Evolutionary conservation across 2,113 vertebrate species (phyloP), one percentile per base, ranked within the genome.

Genomic region (Apodemus speciosus): DNA sequence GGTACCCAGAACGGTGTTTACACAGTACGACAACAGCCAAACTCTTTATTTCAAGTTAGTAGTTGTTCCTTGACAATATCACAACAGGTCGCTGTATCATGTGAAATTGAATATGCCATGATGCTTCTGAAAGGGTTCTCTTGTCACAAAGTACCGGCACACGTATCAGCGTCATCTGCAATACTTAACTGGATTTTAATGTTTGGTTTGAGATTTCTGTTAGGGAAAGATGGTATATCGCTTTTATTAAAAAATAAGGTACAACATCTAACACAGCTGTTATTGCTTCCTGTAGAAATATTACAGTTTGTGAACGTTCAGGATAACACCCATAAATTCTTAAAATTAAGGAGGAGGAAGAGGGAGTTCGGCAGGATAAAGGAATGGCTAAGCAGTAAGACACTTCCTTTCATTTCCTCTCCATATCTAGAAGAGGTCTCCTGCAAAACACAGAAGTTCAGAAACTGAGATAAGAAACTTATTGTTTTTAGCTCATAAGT

Each of bases 181-280:
- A 96, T 77, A 91, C 69, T 96, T 96, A 96, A 95, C 91, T 91
- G n/a, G 76, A 87, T 97, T 94, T 96, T 95, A 97, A 96, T 94
- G 95, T 95, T 20, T 62, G 30, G 20, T 80, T 93, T 91, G 93
- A 94, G 58, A 95, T 94, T 90, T 94, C 86, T 96, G 83, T 91
- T 92, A 94, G 43, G 69, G 16, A 94, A 69, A 96, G 89, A 96
- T 94, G 46, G 64, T 87, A 72, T 94, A 94, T 96, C 91, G 76
- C 40, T 96, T 97, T 95, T 96, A 96, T 96, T 93, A 68, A 95
- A 95, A 92, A 87, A 92, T 71, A 94, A 91, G 21, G 75, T 73
- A 90, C 49, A 94, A 10, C 40, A 87, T 91, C 95, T 89, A 94
- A 91, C 53, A 68, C 88, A 66, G n/a, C 10, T 95, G 75, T 94